Percentiles rank a stretch among this genome's conserved stretches.
phyloP scores from a whole-genome alignment of 1,140 invertebrate species.

The Temnothorax curvispinosus region DNA sequence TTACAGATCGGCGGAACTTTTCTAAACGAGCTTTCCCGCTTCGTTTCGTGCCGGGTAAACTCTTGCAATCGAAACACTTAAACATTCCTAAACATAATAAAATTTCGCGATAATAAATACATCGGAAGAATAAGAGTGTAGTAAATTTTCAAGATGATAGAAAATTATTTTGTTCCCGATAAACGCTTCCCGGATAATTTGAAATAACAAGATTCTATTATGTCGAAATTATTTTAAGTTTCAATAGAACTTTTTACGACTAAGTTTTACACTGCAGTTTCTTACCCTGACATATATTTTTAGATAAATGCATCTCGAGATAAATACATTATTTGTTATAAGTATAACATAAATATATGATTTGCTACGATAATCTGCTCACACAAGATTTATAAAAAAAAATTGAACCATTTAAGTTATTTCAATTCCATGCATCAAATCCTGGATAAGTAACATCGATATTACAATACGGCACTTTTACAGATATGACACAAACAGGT shows the following conservation, averaged over 20 bases:
- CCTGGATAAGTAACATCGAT: not conserved
- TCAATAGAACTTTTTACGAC: not conserved
- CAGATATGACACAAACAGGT: not conserved
- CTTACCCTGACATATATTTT: not conserved
- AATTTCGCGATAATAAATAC: slow-evolving; percentile 20
- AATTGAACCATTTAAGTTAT: not conserved
- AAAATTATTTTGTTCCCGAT: not conserved
- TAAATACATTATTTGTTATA: not conserved
- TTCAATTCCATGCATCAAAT: not conserved
- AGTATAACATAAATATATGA: not conserved
- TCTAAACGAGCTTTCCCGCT: slow-evolving; percentile 45
- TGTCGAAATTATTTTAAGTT: slow-evolving; percentile 11
- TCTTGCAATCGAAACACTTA: slow-evolving; percentile 50
- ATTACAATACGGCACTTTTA: not conserved
- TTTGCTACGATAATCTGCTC: not conserved
- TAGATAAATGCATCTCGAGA: not conserved
- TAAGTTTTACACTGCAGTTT: not conserved
- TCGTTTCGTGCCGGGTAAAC: slow-evolving; percentile 23
- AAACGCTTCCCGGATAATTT: slow-evolving; percentile 13
- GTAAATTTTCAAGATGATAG: slow-evolving; percentile 11
- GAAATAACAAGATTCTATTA: slow-evolving; percentile 18
- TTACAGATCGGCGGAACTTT: slow-evolving; percentile 48
- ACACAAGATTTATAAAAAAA: not conserved
- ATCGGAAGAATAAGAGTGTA: not conserved
- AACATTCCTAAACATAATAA: slow-evolving; percentile 51